Evolutionary conservation across 2,888 invertebrate species (phyloP), one percentile per base, ranked within the genome.

Genomic region (Diaperis boleti): DNA sequence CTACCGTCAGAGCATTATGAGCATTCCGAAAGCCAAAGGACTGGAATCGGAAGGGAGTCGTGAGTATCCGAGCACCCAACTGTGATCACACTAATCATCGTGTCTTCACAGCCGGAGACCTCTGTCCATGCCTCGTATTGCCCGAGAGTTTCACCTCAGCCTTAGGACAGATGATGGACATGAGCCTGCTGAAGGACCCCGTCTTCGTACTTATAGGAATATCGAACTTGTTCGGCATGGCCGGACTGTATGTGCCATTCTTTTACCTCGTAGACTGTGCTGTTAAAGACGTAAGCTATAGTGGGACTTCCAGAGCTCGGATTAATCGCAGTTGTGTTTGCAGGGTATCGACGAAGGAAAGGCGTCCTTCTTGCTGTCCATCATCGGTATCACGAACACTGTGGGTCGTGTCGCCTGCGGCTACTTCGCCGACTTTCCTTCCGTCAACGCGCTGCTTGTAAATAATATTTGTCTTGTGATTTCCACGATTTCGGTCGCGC

Each of bases 141-240:
- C 92, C 94, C 0, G 89, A 88, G 57, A 92, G 94, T 2, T 92
- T 94, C 80, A 94, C 91, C 78, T 88, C 90, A 1, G 92, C 93
- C 18, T 83, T 97, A 37, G 86, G 89, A 54, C 92, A 95, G 56
- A 96, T 98, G 96, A 83, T 96, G 85, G 96, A 97, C 82, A 86
- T 95, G 73, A 91, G 92, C 52, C 83, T 98, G 54, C 85, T 98
- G 59, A 92, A 89, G 68, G 92, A 97, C 83, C 92, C 94, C 1
- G 92, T 94, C 60, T 95, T 98, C 82, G 89, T 95, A 85, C 83
- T 96, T 54, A 94, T 97, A 76, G 95, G 94, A 63, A 87, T 97
- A 54, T 96, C 95, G 67, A 98, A 97, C 81, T 86, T 98, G 60
- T 95, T 98, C 80, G 98, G 98, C 73, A 97, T 98, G 92, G 93